Percentiles rank a stretch among this genome's conserved stretches.
These are phyloP conservation scores for Parotocinclus haroldoi DNA, from an alignment of 2,797 vertebrate genomes.

Conservation along the genomic window DNA sequence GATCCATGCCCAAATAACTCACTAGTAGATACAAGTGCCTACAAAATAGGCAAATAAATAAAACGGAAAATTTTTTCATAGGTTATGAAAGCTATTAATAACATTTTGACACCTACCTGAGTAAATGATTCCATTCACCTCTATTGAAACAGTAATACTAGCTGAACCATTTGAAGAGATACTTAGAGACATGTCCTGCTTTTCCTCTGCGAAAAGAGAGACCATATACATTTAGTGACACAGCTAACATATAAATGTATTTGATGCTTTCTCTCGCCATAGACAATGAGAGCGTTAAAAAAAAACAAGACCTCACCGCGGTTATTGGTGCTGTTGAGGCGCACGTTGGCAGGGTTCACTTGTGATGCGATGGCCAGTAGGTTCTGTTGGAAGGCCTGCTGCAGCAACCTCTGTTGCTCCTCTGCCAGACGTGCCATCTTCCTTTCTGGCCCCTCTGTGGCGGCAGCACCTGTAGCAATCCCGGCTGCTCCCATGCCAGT, in stretches of 20 bases:
- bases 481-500: constrained; percentile 55
- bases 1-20: no score
- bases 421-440: constrained; percentile 78
- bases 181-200: constrained; percentile 83
- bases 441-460: constrained; percentile 80
- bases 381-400: constrained; percentile 93
- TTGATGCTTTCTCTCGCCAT: neutral
- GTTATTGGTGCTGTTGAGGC: constrained; percentile 54
- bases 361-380: constrained; percentile 84
- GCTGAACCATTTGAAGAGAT: constrained; percentile 82
- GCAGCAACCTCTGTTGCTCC: constrained; percentile 90
- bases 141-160: constrained; percentile 94
- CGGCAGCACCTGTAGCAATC: constrained; percentile 21
- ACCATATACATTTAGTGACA: neutral
- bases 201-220: constrained; percentile 74
- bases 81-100: neutral
- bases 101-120: constrained; percentile 73
- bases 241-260: neutral
- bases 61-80: neutral
- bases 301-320: constrained; percentile 59
- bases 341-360: constrained; percentile 72
- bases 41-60: neutral
- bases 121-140: constrained; percentile 92
- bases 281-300: neutral
- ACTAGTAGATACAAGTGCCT: no score